A percentile compares a stretch with the other conserved stretches of the same genome.
These are phyloP conservation scores for Gopherus evgoodei DNA, from an alignment of 2,113 vertebrate species.

Conservation along the genomic window DNA sequence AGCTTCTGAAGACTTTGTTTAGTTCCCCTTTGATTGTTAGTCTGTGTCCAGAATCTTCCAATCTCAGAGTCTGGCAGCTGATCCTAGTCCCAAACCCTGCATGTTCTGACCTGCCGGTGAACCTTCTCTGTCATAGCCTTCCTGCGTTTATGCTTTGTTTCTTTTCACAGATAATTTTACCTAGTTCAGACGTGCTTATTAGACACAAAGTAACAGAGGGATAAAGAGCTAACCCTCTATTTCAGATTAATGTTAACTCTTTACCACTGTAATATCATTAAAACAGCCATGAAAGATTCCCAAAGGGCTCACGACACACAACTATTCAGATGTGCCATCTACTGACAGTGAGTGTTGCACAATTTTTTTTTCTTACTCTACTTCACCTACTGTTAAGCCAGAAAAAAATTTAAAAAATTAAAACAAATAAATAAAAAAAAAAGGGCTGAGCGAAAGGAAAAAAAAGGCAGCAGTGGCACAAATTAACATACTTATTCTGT, in stretches of 20 bases:
- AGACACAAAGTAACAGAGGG: not conserved
- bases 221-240: not conserved
- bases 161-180: not conserved
- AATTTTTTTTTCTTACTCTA: not conserved
- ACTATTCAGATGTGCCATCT: constrained; percentile 68
- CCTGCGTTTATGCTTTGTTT: not conserved
- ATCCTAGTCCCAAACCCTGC: not conserved
- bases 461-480: not conserved
- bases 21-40: not conserved
- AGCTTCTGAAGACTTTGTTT: not conserved
- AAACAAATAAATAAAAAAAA: not conserved
- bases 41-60: not conserved
- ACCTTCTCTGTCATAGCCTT: fast-evolving
- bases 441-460: not conserved
- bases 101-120: not conserved
- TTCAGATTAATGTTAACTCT: fast-evolving
- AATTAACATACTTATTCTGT: not conserved
- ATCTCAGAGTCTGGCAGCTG: not conserved
- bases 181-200: not conserved
- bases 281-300: not conserved
- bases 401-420: not conserved
- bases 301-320: not conserved
- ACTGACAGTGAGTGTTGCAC: constrained; percentile 13
- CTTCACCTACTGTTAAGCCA: not conserved
- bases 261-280: not conserved